Conservation (phyloP, 2,888 invertebrate genomes). For the Julus scanicus region DNA sequence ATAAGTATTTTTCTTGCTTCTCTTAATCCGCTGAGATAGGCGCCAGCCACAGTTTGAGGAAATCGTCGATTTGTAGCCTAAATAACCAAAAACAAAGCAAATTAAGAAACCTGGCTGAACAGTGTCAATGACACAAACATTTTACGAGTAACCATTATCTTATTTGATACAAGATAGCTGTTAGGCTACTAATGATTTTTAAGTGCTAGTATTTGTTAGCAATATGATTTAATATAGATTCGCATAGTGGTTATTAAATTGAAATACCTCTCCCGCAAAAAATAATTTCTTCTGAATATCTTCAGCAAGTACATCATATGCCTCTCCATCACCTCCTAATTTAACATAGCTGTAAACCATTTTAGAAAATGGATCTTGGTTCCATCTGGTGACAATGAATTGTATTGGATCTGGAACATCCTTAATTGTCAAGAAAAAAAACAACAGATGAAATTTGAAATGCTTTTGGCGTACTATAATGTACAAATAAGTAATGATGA, state of each 20-base stretch:
- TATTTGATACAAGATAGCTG: no score
- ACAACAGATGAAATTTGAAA: background rate
- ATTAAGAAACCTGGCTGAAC: background rate
- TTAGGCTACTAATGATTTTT: background rate
- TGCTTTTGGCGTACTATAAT: background rate
- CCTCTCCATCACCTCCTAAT: slow-evolving; percentile 65
- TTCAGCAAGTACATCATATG: slow-evolving; percentile 66
- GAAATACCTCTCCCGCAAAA: slow-evolving; percentile 69
- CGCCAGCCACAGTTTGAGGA: slow-evolving; percentile 69
- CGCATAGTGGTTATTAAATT: background rate
- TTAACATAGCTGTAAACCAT: slow-evolving; percentile 68
- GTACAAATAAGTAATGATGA: background rate
- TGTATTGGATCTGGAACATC: slow-evolving; percentile 65
- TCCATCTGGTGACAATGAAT: slow-evolving; percentile 68
- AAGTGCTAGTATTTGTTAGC: background rate
- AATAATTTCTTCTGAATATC: slow-evolving; percentile 65
- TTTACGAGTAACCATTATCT: no score
- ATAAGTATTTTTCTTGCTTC: slow-evolving; percentile 65
- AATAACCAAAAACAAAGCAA: slow-evolving; percentile 57
- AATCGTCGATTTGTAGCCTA: slow-evolving; percentile 68
- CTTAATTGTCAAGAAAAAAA: slow-evolving; percentile 60
- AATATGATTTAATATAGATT: background rate
- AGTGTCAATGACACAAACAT: no score
- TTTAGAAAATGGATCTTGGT: slow-evolving; percentile 64
- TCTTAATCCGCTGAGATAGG: slow-evolving; percentile 67